Percentiles rank a stretch among this genome's conserved stretches.
Evolutionary conservation across 2,797 vertebrate genomes (phyloP).

Genomic region (Glyptemys insculpta): DNA sequence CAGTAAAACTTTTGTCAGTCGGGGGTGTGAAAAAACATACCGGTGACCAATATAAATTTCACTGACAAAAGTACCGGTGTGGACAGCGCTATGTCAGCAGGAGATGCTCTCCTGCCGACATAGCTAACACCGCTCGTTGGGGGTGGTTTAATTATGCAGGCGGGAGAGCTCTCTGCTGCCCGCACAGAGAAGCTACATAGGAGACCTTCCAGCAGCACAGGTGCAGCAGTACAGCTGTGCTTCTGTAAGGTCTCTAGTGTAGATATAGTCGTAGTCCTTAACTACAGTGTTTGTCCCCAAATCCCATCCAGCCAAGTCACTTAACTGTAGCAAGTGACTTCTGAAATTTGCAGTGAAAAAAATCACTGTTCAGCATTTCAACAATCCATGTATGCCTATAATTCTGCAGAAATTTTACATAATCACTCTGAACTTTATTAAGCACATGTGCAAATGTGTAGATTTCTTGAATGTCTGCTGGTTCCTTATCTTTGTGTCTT

Average conservation of each 20-base stretch:
- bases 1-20: too few species aligned
- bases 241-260: neutral
- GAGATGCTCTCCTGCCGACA: too few species aligned
- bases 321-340: constrained; percentile 38
- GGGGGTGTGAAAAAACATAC: too few species aligned
- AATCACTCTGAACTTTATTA: constrained; percentile 77
- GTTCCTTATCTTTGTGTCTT: constrained; percentile 97
- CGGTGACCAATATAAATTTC: too few species aligned
- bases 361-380: constrained; percentile 52
- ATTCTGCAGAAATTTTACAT: constrained; percentile 71
- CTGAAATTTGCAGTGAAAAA: constrained; percentile 40
- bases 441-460: constrained; percentile 79
- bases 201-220: too few species aligned
- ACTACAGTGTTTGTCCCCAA: neutral
- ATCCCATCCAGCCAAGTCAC: neutral
- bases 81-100: too few species aligned
- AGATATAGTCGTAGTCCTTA: constrained; percentile 11
- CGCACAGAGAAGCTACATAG: too few species aligned
- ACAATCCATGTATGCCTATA: constrained; percentile 67
- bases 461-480: constrained; percentile 86
- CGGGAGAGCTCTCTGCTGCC: too few species aligned
- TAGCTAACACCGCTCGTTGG: too few species aligned
- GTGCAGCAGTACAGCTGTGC: too few species aligned
- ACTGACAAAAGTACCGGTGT: too few species aligned
- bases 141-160: too few species aligned